Conservation (phyloP, 2,888 invertebrate species). For the Diaperis boleti region DNA sequence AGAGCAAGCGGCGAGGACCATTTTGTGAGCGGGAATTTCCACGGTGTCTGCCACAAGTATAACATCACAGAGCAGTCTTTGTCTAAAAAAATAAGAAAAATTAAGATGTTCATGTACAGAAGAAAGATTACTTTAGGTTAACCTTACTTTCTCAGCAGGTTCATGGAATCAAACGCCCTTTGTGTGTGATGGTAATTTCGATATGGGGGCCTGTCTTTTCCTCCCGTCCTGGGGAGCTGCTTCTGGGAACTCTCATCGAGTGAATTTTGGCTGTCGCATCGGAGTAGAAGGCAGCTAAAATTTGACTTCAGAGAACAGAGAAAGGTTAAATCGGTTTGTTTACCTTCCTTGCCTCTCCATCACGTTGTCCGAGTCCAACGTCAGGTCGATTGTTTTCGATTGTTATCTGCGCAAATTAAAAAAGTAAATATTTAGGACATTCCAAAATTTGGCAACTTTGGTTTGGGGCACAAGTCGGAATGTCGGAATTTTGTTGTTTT, state of each 20-base stretch:
- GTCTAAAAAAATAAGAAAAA: conserved; percentile 73
- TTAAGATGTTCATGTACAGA: no score
- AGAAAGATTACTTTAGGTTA: no score
- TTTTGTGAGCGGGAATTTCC: conserved; percentile 91
- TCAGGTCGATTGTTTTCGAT: conserved; percentile 31
- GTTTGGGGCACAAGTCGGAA: no score
- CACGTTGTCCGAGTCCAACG: conserved; percentile 27
- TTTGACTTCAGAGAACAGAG: neutral
- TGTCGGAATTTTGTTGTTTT: no score
- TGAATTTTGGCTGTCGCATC: conserved; percentile 91
- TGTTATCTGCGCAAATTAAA: neutral
- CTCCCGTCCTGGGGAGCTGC: conserved; percentile 76
- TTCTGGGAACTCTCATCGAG: conserved; percentile 91
- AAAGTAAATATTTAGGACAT: conserved; percentile 2
- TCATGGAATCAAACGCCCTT: conserved; percentile 84
- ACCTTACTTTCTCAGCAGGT: conserved; percentile 82
- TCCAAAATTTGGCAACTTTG: conserved; percentile 8
- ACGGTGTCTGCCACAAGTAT: conserved; percentile 81
- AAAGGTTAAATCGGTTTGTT: conserved; percentile 21
- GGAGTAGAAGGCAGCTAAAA: conserved; percentile 75
- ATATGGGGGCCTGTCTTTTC: conserved; percentile 76
- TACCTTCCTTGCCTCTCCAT: conserved; percentile 46
- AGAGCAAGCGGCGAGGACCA: conserved; percentile 91
- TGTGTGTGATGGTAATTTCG: conserved; percentile 80
- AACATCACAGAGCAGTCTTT: conserved; percentile 90